Percentiles rank a stretch among this genome's conserved stretches.
phyloP scores from a whole-genome alignment of 2,797 vertebrate genomes.

The Sparidentex hasta region DNA sequence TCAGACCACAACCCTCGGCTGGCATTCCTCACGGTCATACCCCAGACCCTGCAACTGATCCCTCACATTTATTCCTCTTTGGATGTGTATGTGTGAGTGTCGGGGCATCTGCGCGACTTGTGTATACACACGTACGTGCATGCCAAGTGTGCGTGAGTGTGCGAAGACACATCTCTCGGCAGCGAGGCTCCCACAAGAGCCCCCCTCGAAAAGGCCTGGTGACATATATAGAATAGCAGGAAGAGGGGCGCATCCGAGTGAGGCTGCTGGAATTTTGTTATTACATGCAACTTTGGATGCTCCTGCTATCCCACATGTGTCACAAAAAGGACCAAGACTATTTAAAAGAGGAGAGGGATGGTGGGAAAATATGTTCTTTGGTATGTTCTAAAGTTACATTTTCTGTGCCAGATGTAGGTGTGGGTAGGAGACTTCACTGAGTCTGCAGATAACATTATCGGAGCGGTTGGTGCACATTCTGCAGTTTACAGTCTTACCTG shows the following conservation, averaged over 20 bases:
- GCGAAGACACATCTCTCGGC: constrained; percentile 77
- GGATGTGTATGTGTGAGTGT: constrained; percentile 39
- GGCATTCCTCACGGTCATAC: constrained; percentile 33
- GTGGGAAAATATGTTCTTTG: constrained; percentile 53
- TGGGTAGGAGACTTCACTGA: not conserved
- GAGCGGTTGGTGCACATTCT: not conserved
- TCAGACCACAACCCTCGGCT: constrained; percentile 58
- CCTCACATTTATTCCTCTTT: constrained; percentile 61
- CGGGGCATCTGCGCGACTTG: constrained; percentile 32
- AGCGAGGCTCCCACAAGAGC: constrained; percentile 69
- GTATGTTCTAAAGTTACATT: constrained; percentile 19
- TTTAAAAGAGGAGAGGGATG: constrained; percentile 11
- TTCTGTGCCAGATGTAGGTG: not conserved
- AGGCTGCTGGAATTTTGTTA: constrained; percentile 64
- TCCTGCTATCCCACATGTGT: constrained; percentile 51
- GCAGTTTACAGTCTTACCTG: constrained; percentile 7
- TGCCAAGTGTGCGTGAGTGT: constrained; percentile 63
- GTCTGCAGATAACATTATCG: not conserved
- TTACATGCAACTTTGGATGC: constrained; percentile 66
- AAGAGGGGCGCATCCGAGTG: constrained; percentile 79
- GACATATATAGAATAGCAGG: constrained; percentile 84
- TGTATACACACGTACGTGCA: constrained; percentile 38
- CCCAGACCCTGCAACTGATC: constrained; percentile 54
- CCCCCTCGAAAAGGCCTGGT: constrained; percentile 63
- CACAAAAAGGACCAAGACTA: constrained; percentile 32